phyloP scores from a whole-genome alignment of 2,797 vertebrate species.

The Chelon labrosus region DNA sequence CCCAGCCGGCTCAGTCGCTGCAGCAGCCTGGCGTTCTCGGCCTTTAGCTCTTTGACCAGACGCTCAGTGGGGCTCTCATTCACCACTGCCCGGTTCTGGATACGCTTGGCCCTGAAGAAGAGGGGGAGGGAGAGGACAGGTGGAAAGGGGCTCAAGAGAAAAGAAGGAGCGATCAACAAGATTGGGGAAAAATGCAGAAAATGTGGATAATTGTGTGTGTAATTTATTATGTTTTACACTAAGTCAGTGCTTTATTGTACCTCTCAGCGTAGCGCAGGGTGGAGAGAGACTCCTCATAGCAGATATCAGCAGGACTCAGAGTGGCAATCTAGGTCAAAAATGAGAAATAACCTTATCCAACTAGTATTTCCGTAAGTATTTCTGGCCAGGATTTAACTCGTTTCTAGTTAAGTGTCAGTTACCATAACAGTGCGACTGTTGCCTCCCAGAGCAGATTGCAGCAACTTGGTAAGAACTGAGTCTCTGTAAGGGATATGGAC shows the following conservation, averaged over 20 bases:
- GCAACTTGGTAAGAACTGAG: constrained; percentile 91
- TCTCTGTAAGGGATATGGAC: constrained; percentile 91
- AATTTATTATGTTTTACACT: too few species aligned
- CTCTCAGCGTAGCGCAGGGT: constrained; percentile 91
- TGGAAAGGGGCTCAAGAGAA: neutral
- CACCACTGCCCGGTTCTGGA: constrained; percentile 89
- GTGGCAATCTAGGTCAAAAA: constrained; percentile 85
- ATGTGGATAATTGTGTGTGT: neutral
- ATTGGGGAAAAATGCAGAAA: neutral
- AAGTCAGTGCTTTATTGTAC: constrained; percentile 63
- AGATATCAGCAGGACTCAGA: constrained; percentile 91
- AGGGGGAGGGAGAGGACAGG: neutral
- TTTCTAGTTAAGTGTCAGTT: constrained; percentile 23
- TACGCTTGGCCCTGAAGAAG: constrained; percentile 88
- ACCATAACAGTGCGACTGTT: constrained; percentile 94
- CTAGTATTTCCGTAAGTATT: neutral
- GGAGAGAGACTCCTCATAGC: constrained; percentile 91
- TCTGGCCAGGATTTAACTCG: neutral
- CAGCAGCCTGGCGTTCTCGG: constrained; percentile 84
- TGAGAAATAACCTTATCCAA: neutral
- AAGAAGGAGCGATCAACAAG: neutral
- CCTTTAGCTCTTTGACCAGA: constrained; percentile 86
- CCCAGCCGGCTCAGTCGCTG: constrained; percentile 82
- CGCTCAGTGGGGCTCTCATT: constrained; percentile 90
- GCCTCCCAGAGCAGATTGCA: constrained; percentile 92